phyloP scores from a whole-genome alignment of 2,113 vertebrate genomes.

The Vimba vimba region DNA sequence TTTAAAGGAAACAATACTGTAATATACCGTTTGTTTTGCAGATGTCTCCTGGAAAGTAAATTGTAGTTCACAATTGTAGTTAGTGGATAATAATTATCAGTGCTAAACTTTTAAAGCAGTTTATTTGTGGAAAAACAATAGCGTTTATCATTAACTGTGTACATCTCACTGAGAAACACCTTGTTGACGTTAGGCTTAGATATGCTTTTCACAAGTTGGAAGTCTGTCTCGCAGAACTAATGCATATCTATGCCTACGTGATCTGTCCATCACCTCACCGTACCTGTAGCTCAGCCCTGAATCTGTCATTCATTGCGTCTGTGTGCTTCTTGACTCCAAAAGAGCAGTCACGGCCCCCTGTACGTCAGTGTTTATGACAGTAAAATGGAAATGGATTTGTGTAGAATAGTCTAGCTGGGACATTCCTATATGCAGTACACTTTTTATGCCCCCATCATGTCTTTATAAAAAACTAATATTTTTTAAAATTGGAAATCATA shows the following conservation, averaged over 20 bases:
- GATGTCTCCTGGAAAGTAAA: too few relatives aligned
- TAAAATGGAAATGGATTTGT: conserved; percentile 5
- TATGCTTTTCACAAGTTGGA: not conserved
- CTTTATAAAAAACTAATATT: not conserved
- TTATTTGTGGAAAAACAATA: not conserved
- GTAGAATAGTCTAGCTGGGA: not conserved
- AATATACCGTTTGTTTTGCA: not conserved
- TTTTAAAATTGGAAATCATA: not conserved
- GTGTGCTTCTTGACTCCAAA: not conserved
- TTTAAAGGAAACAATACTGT: not conserved
- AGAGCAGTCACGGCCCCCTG: not conserved
- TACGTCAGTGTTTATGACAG: conserved; percentile 14
- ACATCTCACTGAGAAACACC: not conserved
- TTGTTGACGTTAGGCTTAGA: not conserved
- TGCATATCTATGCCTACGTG: not conserved
- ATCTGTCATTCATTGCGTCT: conserved; percentile 19
- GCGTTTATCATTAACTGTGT: not conserved
- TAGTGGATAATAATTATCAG: not conserved
- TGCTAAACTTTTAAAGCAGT: not conserved
- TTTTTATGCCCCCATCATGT: not conserved
- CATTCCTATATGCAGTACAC: not conserved
- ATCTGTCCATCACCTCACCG: conserved; percentile 15
- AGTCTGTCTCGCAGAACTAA: not conserved
- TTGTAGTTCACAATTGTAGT: not conserved
- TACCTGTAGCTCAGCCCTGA: conserved; percentile 4